Conservation (phyloP, 1,140 invertebrate genomes). For the Neelides sp. region DNA sequence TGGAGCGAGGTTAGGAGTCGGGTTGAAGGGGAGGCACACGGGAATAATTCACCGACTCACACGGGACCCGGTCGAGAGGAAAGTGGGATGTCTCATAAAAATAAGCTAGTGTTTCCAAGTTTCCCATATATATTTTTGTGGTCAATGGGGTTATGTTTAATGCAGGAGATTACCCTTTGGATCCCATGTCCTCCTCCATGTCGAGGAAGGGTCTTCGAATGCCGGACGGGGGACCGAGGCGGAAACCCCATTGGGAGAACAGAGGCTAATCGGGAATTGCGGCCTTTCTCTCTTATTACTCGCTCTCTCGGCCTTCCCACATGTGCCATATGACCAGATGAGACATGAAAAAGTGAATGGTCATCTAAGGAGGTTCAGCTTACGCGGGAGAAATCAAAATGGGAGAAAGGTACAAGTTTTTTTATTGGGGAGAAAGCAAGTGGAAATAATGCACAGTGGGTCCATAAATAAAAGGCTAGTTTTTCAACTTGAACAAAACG, state of each 20-base stretch:
- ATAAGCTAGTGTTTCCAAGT: conserved; percentile 20
- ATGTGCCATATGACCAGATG: neutral
- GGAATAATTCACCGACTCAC: conserved; percentile 24
- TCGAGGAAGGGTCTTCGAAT: no score
- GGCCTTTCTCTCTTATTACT: neutral
- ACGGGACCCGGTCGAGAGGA: conserved; percentile 5
- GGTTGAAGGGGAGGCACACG: conserved; percentile 10
- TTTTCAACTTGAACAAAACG: conserved; percentile 27
- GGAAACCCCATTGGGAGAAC: conserved; percentile 1
- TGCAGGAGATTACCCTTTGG: conserved; percentile 29
- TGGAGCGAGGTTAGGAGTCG: neutral
- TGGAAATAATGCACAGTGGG: conserved; percentile 29
- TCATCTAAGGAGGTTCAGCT: no score
- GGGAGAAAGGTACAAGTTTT: conserved; percentile 26
- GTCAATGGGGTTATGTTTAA: conserved; percentile 30
- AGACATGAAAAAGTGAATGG: no score
- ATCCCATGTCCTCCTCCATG: conserved; percentile 11
- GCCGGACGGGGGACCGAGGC: neutral
- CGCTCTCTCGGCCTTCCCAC: neutral
- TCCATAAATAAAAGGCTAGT: conserved; percentile 28
- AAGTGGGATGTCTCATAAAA: conserved; percentile 23
- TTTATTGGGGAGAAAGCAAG: conserved; percentile 19
- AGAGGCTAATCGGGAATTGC: conserved; percentile 12
- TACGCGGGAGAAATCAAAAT: conserved; percentile 24
- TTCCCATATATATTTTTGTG: conserved; percentile 25